Conservation (phyloP, 2,888 invertebrate species). For the Mystacides longicornis region DNA sequence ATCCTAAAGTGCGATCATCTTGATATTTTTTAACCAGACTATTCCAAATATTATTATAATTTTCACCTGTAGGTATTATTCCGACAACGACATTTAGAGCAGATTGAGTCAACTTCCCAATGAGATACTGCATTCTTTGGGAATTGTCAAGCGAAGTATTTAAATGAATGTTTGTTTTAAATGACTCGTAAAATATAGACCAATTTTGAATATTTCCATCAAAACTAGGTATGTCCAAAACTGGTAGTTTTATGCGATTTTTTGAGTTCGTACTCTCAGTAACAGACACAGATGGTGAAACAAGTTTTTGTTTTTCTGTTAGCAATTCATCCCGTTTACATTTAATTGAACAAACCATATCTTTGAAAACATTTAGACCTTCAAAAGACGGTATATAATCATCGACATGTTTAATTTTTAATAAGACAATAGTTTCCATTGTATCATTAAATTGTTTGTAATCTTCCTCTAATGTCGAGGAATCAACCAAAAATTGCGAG, state of each 20-base stretch:
- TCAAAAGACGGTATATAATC: background rate
- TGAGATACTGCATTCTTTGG: conserved; percentile 1
- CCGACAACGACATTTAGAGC: background rate
- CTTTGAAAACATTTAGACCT: background rate
- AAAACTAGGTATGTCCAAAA: background rate
- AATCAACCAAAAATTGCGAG: background rate
- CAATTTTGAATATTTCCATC: background rate
- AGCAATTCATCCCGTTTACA: background rate
- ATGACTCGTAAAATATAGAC: conserved; percentile 1
- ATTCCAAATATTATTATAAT: background rate
- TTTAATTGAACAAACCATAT: background rate
- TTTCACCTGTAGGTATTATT: conserved; percentile 3
- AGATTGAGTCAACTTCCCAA: background rate
- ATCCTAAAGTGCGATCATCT: background rate
- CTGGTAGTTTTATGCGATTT: background rate
- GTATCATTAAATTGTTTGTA: background rate
- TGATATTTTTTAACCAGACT: conserved; percentile 1
- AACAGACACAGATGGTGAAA: background rate
- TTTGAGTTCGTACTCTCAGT: background rate
- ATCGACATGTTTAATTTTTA: background rate
- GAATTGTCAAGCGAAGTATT: background rate
- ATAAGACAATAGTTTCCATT: background rate
- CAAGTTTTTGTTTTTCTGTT: background rate
- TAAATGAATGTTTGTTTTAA: conserved; percentile 3
- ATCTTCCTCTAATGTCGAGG: background rate